Conservation (phyloP, 2,797 vertebrate species). For the Streptopelia turtur region DNA sequence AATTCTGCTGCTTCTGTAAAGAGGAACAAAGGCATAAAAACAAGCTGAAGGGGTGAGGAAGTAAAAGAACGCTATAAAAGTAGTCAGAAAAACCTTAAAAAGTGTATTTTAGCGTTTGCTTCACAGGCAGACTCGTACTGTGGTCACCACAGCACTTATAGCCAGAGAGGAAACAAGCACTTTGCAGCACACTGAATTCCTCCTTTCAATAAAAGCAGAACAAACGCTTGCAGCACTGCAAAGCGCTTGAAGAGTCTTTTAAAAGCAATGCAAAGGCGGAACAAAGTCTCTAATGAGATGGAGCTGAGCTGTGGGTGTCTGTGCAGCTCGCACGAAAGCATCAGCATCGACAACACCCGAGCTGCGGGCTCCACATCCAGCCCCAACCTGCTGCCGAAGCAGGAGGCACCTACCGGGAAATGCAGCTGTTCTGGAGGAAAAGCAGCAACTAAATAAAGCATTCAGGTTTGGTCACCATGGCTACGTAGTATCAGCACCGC, state of each 20-base stretch:
- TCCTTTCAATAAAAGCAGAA: background rate
- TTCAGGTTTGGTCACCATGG: slow-evolving; percentile 7
- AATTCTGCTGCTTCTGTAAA: background rate
- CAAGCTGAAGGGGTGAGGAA: background rate
- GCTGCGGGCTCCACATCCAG: background rate
- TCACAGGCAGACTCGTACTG: background rate
- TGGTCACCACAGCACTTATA: background rate
- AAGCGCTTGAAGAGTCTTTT: background rate
- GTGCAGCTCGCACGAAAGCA: background rate
- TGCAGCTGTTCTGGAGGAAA: slow-evolving; percentile 22
- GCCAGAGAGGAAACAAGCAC: slow-evolving; percentile 29
- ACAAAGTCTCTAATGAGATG: background rate
- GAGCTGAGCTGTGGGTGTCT: background rate
- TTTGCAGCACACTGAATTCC: background rate
- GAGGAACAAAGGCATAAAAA: background rate
- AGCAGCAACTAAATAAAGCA: slow-evolving; percentile 22
- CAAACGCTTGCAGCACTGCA: background rate
- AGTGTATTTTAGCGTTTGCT: background rate
- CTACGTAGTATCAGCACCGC: background rate
- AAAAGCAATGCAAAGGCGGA: background rate
- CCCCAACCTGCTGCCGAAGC: background rate
- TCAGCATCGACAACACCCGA: background rate
- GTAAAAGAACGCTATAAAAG: background rate
- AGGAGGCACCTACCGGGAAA: slow-evolving; percentile 13
- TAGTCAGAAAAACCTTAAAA: background rate